Evolutionary conservation across 2,797 vertebrate genomes (phyloP), one percentile per base, ranked within the genome.

Genomic region (Aselliscus stoliczkanus): DNA sequence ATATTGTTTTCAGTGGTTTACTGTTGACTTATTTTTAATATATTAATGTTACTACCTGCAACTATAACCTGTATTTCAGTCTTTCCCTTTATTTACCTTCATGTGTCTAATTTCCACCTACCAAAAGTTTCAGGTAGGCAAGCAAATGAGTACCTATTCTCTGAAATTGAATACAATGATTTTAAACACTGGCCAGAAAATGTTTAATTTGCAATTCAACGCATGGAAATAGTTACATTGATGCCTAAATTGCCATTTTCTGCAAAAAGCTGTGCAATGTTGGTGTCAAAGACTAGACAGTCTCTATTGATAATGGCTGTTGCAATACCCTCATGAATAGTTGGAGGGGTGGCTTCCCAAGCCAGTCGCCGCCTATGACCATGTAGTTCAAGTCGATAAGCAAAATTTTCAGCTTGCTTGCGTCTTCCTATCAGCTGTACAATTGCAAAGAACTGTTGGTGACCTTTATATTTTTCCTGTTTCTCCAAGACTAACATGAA

Each of bases 401-500:
- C 99, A 97, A 99, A 99, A 98, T 99, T 99, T 98, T 99, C 99
- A 0, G 99, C 99, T 98, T 99, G 99, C 98, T 99, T 99, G 98
- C 99, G 99, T 11, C 99, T 99, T 96, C 99, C 99, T 98, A 99
- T 99, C 96, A 99, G 99, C 98, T 99, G 99, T 96, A 99, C 99
- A 60, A 99, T 99, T 70, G 99, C 99, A 60, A 99, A 99, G 98
- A 99, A 99, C 98, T 99, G 99, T 98, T 99, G 99, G 98, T 99
- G 99, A 88, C 99, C 99, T 84, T 99, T 99, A 2, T 99, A 99
- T 76, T 99, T 99, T 97, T 99, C 99, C 98, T 99, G 99, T 98
- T 99, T 99, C 98, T 99, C 99, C 98, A 99, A 98, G 29, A 99
- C 99, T 97, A 99, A 98, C 99, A 99, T 99, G 98, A 99, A 99